These are phyloP conservation scores for Entomobrya proxima DNA, from an alignment of 2,888 invertebrate genomes.

Conservation along the genomic window DNA sequence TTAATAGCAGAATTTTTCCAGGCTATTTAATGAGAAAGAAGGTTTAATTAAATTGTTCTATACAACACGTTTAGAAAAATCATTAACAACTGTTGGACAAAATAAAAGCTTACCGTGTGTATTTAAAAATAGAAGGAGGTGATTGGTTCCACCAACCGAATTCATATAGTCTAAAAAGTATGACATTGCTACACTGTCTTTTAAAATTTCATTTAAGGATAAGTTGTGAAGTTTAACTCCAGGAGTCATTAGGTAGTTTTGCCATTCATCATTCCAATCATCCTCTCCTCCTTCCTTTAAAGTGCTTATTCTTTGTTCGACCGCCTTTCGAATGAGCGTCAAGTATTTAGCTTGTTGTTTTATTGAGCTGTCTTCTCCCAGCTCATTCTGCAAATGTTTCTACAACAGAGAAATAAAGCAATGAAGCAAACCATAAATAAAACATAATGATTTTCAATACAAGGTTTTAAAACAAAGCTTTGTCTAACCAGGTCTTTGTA, in stretches of 20 bases:
- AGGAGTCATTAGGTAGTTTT: slow-evolving; percentile 76
- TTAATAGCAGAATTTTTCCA: slow-evolving; percentile 85
- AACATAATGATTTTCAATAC: neutral
- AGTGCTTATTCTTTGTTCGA: slow-evolving; percentile 82
- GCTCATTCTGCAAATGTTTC: slow-evolving; percentile 58
- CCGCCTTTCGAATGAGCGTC: slow-evolving; percentile 86
- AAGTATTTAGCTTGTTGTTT: slow-evolving; percentile 92
- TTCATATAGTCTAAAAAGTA: slow-evolving; percentile 88
- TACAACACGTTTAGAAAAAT: too few species aligned
- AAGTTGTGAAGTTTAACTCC: slow-evolving; percentile 81
- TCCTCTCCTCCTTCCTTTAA: slow-evolving; percentile 79
- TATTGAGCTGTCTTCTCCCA: slow-evolving; percentile 85
- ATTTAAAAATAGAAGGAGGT: slow-evolving; percentile 87
- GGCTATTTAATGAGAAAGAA: slow-evolving; percentile 77
- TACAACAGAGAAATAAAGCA: neutral
- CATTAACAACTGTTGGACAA: too few species aligned
- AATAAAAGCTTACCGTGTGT: slow-evolving; percentile 81
- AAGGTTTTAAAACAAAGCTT: too few species aligned
- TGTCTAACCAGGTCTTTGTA: slow-evolving; percentile 69
- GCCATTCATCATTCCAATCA: slow-evolving; percentile 76
- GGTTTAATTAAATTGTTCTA: neutral
- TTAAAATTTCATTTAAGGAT: slow-evolving; percentile 85
- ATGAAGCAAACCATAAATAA: neutral
- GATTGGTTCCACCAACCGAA: slow-evolving; percentile 83
- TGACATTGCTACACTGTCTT: slow-evolving; percentile 86